Base-by-base conservation (phyloP, 2,888 invertebrate genomes). In the Spilarctia lutea region DNA sequence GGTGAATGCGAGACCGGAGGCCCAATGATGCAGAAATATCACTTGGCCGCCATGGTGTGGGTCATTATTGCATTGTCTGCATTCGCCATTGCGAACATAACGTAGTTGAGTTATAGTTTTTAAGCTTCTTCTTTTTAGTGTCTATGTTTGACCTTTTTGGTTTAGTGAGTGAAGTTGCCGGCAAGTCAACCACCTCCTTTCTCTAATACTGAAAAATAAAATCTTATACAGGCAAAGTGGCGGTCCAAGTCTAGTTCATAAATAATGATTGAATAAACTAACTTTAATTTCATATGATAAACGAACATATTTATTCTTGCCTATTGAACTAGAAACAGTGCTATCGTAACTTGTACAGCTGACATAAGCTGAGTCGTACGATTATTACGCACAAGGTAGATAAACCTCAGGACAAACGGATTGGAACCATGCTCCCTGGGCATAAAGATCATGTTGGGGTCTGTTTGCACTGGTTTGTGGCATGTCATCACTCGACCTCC, bases 401-500 rank as follows among this genome's bases (percentile, higher is more conserved):
- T 35, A 30, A 60, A 56, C 63, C 24, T 65, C 45, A 27, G 0
- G 20, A 8, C 69, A 78, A n/a, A 30, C 73, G 27, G 83, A 68
- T 69, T 27, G 71, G 30, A n/a, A 75, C 73, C 60, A 24, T 82
- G 80, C 67, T 13, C 6, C 11, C 2, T 48, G 48, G 39, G 1
- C 11, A 78, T 75, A 80, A 77, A 65, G 72, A 65, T 72, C 24
- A 42, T 45, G 10, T 18, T 16, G 24, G 72, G 74, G 27, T 77
- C 68, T 68, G 65, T 67, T 71, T 67, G 72, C 66, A 60, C 52
- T 68, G 35, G 75, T 66, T 52, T 18, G 6, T 30, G 30, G 63
- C 70, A 70, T 80, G 77, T 80, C 71, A 79, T 73, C 71, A 70
- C 56, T 60, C 30, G 84, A 81, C 81, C 81, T 72, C 30, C 79